Evolutionary conservation across 2,888 invertebrate genomes (phyloP), one percentile per base, ranked within the genome.

Genomic region (Cerceris ruficornis): DNA sequence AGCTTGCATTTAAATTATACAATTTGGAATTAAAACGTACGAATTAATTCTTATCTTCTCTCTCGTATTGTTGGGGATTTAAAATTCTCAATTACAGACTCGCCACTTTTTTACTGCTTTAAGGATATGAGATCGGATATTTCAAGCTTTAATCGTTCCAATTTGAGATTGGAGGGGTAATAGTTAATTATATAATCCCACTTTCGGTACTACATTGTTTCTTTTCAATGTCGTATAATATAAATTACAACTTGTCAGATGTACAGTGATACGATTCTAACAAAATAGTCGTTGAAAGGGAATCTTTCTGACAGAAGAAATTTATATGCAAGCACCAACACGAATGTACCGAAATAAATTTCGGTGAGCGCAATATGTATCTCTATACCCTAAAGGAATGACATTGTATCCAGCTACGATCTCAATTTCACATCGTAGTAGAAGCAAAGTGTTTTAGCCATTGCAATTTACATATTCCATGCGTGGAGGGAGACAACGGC

Each of bases 391-490:
- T 5, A n/a, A 50, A 50, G 50, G 50, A 6, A 50, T 50, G 50
- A 50, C 50, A 13, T 50, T 50, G 13, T 50, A 13, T n/a, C 13
- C 6, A 6, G n/a, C 50, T 50, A n/a, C 17, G 17, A 54, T 15
- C 17, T 6, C 17, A 15, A 17, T 54, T 11, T 7, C 11, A 17
- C 17, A 54, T 54, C 17, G 15, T 6, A 6, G 7, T 6, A 54
- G 54, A 54, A 68, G 41, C 6, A 59, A 55, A 8, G 28, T 14
- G 28, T 43, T 61, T 43, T 55, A 49, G 41, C 50, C 6, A 15
- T 6, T 28, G 69, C 50, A 39, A 62, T 64, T 72, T 54, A 1
- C 71, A 42, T 67, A 54, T 67, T 59, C 55, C 11, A 14, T 4
- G 9, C 50, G 13, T 8, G 62, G 6, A 2, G 17, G 42, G 54